Base-by-base conservation (phyloP, 1,140 invertebrate genomes). In the Dysdera silvatica region DNA sequence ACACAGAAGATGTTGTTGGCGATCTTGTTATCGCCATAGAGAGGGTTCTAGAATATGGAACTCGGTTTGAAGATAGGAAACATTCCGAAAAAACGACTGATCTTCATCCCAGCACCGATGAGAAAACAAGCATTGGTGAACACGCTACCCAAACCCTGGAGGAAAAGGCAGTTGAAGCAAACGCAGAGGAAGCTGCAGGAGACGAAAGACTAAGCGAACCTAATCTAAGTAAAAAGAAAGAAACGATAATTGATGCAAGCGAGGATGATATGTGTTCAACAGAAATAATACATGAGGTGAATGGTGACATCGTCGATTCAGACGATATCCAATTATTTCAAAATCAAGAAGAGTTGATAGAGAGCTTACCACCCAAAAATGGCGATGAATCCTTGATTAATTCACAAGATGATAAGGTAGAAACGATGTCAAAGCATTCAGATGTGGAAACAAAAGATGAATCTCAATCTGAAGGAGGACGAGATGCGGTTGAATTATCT, bases 11-110 rank as follows among this genome's bases (percentile, higher is more conserved):
- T 8, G 56, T 63, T 26, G 47, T 63, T 16, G 61, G 56, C 14
- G 61, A 63, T n/a, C 53, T 63, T 16, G 51, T 63, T 2, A 20
- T 56, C 18, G 52, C 61, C 14, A 45, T 63, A 3, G 61, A 63
- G 12, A 63, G 49, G 45, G 43, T 63, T 7, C 48, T 63, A 5
- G 61, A 63, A 12, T 48, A 31, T 1, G 40, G 61, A 14, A 63
- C 55, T n/a, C 20, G 56, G 18, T 14, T 61, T n/a, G 6, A 2
- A 1, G 58, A 61, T 14, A 24, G 26, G 6, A 52, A 61, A 10
- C 29, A 54, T 32, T 37, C 33, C 4, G 24, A 1, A 23, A 23
- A 48, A 14, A 8, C 16, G 28, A 10, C 23, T 6, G 18, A 48
- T 48, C 12, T 16, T 8, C 16, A 48, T 24, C 20, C 16, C 23